Evolutionary conservation across 2,888 invertebrate genomes (phyloP).

Genomic region (Plebejus argus): DNA sequence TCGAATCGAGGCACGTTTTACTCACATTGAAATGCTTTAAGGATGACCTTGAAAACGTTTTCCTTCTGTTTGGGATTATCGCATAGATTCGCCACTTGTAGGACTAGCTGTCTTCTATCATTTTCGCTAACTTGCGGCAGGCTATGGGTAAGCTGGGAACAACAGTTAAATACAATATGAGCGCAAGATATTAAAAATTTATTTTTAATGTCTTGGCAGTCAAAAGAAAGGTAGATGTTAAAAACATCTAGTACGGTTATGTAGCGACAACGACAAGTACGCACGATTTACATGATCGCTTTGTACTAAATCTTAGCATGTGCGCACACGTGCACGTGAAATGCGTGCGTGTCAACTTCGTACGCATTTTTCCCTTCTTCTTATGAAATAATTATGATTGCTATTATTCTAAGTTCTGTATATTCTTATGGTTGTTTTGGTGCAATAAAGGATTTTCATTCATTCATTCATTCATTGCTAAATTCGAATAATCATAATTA

Average conservation of each 20-base stretch:
- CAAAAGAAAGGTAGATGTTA: background rate
- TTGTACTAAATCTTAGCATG: background rate
- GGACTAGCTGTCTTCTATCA: conserved; percentile 27
- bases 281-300: too few relatives aligned
- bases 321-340: background rate
- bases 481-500: too few relatives aligned
- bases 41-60: conserved; percentile 47
- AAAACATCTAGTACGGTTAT: background rate
- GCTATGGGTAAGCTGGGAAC: conserved; percentile 19
- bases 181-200: background rate
- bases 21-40: conserved; percentile 48
- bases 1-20: background rate
- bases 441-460: too few relatives aligned
- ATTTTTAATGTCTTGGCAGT: too few relatives aligned
- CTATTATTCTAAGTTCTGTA: too few relatives aligned
- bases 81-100: background rate
- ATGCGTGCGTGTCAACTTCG: background rate
- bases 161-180: background rate
- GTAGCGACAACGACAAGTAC: background rate
- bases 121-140: background rate
- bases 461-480: too few relatives aligned
- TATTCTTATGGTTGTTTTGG: too few relatives aligned
- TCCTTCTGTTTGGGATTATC: conserved; percentile 41
- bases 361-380: background rate
- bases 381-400: too few relatives aligned